These are phyloP conservation scores for Lagopus leucura DNA, from an alignment of 2,113 vertebrate genomes.

Conservation along the genomic window DNA sequence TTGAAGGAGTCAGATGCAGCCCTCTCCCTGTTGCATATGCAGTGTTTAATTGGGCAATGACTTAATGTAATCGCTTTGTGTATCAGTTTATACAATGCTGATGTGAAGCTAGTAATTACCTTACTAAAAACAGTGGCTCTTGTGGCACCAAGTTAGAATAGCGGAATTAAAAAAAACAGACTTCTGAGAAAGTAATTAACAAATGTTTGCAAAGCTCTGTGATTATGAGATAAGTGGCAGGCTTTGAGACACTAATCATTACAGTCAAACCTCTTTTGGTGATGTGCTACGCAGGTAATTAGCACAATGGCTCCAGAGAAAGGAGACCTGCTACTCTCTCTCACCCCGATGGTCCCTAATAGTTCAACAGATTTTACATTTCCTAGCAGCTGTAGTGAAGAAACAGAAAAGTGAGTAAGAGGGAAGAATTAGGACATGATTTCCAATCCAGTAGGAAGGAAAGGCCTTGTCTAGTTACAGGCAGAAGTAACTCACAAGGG, in stretches of 20 bases:
- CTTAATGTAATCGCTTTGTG: neutral
- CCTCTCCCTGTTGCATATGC: neutral
- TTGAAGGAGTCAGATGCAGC: neutral
- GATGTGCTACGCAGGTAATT: neutral
- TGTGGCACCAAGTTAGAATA: neutral
- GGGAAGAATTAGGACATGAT: neutral
- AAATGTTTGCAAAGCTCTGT: neutral
- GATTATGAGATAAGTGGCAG: neutral
- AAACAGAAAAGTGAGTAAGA: neutral
- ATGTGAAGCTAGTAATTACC: neutral
- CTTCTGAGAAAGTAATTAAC: constrained; percentile 24
- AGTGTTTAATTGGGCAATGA: neutral
- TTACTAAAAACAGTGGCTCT: neutral
- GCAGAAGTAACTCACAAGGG: neutral
- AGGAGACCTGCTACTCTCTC: neutral
- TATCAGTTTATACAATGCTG: neutral
- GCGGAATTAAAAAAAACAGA: neutral
- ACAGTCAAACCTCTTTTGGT: neutral
- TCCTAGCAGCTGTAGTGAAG: neutral
- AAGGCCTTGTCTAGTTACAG: neutral
- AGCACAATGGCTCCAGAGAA: neutral
- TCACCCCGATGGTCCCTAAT: neutral
- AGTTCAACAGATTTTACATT: neutral
- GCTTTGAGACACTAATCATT: neutral
- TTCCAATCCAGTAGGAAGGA: neutral